These are phyloP conservation scores for Baccha elongata DNA, from an alignment of 2,888 invertebrate species.

Conservation along the genomic window DNA sequence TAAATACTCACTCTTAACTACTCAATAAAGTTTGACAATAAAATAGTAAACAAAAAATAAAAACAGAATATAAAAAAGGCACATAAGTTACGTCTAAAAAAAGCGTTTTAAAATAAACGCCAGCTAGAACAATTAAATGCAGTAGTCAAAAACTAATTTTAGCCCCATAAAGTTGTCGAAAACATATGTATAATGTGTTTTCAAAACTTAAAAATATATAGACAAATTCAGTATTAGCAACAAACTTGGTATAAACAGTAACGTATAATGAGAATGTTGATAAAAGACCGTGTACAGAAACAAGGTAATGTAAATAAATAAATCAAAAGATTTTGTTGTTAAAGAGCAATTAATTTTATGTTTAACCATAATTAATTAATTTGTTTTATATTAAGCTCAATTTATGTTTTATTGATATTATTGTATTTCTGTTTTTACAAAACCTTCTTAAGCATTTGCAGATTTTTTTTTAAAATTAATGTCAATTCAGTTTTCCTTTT, in stretches of 20 bases:
- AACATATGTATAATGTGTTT: constrained; percentile 9
- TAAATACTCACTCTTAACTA: constrained; percentile 52
- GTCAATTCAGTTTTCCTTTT: too few relatives aligned
- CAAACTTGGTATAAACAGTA: constrained; percentile 31
- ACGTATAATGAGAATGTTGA: constrained; percentile 14
- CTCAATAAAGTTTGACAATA: constrained; percentile 73
- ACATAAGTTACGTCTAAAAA: constrained; percentile 40
- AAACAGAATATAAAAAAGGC: constrained; percentile 36
- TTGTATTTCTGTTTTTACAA: too few relatives aligned
- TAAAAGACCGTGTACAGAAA: constrained; percentile 25
- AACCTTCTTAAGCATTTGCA: too few relatives aligned
- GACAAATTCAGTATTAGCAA: constrained; percentile 60
- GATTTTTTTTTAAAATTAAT: too few relatives aligned
- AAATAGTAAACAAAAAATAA: constrained; percentile 64
- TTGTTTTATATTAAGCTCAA: not conserved
- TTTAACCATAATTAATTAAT: not conserved
- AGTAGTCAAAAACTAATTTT: constrained; percentile 43
- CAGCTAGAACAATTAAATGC: constrained; percentile 43
- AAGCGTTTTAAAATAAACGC: constrained; percentile 31
- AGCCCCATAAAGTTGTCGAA: constrained; percentile 29
- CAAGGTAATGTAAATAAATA: constrained; percentile 54
- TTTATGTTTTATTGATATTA: too few relatives aligned
- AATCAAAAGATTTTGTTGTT: constrained; percentile 5
- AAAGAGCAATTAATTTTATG: not conserved
- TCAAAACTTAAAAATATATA: constrained; percentile 27